These are phyloP conservation scores for Timandra comae DNA, from an alignment of 2,888 invertebrate species.

Conservation along the genomic window DNA sequence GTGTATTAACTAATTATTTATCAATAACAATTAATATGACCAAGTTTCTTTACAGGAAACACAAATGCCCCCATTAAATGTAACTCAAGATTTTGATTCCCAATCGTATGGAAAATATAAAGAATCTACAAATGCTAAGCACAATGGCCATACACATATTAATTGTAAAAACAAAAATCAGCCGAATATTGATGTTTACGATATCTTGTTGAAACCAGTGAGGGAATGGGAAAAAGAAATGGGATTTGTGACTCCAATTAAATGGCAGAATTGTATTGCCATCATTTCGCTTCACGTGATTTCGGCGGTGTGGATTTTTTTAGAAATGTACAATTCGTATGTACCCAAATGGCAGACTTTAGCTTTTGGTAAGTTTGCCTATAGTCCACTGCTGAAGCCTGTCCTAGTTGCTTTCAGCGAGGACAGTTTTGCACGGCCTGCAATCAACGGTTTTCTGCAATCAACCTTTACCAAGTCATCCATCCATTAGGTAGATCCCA, in stretches of 20 bases:
- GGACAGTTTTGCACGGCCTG: too few relatives aligned
- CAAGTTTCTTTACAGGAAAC: conserved; percentile 19
- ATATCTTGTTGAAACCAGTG: conserved; percentile 32
- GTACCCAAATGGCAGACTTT: conserved; percentile 59
- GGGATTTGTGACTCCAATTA: conserved; percentile 78
- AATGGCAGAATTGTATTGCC: conserved; percentile 78
- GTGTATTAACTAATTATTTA: too few relatives aligned
- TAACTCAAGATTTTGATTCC: conserved; percentile 30
- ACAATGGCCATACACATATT: conserved; percentile 9
- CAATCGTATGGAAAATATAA: conserved; percentile 14
- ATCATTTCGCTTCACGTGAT: conserved; percentile 64
- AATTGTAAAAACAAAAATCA: background rate
- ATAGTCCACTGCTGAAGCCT: too few relatives aligned
- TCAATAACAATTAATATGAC: too few relatives aligned
- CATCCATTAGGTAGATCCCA: too few relatives aligned
- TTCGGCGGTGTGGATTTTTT: conserved; percentile 46
- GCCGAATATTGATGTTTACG: conserved; percentile 26
- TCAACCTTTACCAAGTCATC: too few relatives aligned
- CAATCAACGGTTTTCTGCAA: too few relatives aligned
- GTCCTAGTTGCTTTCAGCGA: too few relatives aligned
- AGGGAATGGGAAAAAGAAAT: conserved; percentile 50
- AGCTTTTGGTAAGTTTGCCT: conserved; percentile 77
- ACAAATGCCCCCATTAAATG: conserved; percentile 32
- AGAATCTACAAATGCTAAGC: conserved; percentile 22
- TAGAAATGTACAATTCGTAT: conserved; percentile 28